Percentiles rank a stretch among this genome's conserved stretches.
Conservation (phyloP, 2,113 vertebrate species). For the Phaethon lepturus region DNA sequence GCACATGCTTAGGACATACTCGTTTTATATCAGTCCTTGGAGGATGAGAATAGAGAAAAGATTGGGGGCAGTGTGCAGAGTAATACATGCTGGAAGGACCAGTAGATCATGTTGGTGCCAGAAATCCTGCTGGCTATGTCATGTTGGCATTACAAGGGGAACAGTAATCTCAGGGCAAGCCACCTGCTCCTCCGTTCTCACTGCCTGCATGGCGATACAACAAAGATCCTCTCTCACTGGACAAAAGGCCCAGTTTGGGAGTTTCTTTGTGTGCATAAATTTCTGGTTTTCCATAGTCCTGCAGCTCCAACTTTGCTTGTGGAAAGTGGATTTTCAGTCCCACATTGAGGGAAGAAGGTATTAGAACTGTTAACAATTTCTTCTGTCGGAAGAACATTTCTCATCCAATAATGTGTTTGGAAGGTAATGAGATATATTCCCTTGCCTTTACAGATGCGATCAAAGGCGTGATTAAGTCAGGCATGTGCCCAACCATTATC, state of each 20-base stretch:
- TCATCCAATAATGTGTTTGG: not conserved
- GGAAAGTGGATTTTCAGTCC: not conserved
- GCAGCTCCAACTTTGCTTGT: not conserved
- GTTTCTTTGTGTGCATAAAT: not conserved
- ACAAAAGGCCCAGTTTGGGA: not conserved
- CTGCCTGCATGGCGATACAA: fast-evolving
- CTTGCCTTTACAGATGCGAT: not conserved
- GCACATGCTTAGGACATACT: not conserved
- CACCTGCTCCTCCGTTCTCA: not conserved
- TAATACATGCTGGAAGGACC: not conserved
- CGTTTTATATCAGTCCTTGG: not conserved
- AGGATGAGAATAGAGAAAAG: not conserved
- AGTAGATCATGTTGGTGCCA: not conserved
- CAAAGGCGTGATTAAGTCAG: not conserved
- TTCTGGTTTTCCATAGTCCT: not conserved
- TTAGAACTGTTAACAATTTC: not conserved
- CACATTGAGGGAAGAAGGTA: fast-evolving
- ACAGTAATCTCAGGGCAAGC: not conserved
- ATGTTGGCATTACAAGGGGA: not conserved
- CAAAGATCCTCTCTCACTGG: not conserved
- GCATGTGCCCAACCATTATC: not conserved
- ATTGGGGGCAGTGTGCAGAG: fast-evolving
- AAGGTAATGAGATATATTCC: not conserved
- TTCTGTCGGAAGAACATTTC: not conserved
- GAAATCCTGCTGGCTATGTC: not conserved